These are phyloP conservation scores for Drosophila hamatofila DNA, from an alignment of 2,888 invertebrate genomes.

Conservation along the genomic window DNA sequence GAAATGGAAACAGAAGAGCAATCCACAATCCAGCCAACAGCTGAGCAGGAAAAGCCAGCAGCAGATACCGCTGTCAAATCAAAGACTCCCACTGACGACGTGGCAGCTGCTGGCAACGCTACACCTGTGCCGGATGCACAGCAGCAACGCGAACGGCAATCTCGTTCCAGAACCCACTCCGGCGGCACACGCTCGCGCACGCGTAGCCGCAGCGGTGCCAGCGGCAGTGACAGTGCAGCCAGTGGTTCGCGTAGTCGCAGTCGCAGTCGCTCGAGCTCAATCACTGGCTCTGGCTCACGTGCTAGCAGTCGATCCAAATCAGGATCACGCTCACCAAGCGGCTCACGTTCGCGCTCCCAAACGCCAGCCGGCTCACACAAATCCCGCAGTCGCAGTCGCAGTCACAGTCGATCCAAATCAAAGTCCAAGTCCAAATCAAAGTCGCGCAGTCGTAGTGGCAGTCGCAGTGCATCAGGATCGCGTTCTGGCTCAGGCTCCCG, in stretches of 20 bases:
- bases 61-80: constrained; percentile 15
- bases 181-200: constrained; percentile 57
- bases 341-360: constrained; percentile 61
- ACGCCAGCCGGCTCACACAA: constrained; percentile 81
- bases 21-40: constrained; percentile 5
- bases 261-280: constrained; percentile 77
- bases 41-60: constrained; percentile 49
- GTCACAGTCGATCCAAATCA: constrained; percentile 18
- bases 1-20: constrained; percentile 85
- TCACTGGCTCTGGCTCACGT: constrained; percentile 79
- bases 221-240: constrained; percentile 54
- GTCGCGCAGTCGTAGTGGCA: constrained; percentile 67
- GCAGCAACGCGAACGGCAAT: constrained; percentile 75
- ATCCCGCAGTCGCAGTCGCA: constrained; percentile 72
- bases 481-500: constrained; percentile 84
- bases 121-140: constrained; percentile 64
- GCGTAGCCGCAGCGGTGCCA: constrained; percentile 60
- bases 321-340: constrained; percentile 67
- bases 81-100: constrained; percentile 7
- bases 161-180: constrained; percentile 75
- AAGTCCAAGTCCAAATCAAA: constrained; percentile 56
- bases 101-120: constrained; percentile 11
- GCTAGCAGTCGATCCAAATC: constrained; percentile 79
- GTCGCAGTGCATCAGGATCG: constrained; percentile 66
- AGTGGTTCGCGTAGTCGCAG: constrained; percentile 66